Evolutionary conservation across 2,888 invertebrate species (phyloP).

Genomic region (Sclerodermus sp.): DNA sequence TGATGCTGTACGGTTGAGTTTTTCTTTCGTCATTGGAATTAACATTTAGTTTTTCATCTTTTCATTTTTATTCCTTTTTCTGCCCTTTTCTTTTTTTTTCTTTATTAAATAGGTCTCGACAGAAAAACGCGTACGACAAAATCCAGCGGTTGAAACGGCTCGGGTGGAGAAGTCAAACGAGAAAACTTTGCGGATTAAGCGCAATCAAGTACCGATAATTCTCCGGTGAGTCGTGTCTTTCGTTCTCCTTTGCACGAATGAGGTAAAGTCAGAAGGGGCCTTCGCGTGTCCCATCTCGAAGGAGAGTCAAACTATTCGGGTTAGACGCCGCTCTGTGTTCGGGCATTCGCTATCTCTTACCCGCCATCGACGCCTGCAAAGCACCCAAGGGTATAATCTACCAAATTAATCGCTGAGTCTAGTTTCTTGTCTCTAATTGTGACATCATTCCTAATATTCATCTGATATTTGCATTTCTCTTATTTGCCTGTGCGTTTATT

Average conservation of each 20-base stretch:
- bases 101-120: slow-evolving; percentile 20
- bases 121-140: slow-evolving; percentile 16
- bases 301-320: slow-evolving; percentile 20
- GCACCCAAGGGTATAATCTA: slow-evolving; percentile 23
- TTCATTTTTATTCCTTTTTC: too few relatives aligned
- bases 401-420: slow-evolving; percentile 38
- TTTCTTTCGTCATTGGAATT: too few relatives aligned
- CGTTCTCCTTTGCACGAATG: slow-evolving; percentile 8
- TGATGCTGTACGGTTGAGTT: too few relatives aligned
- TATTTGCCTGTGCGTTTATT: too few relatives aligned
- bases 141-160: slow-evolving; percentile 5
- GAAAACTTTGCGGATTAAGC: slow-evolving; percentile 37
- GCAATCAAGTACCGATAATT: slow-evolving; percentile 39
- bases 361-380: slow-evolving; percentile 15
- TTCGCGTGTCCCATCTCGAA: slow-evolving; percentile 17
- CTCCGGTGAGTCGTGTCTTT: slow-evolving; percentile 25
- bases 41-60: too few relatives aligned
- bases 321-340: slow-evolving; percentile 12
- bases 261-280: slow-evolving; percentile 8
- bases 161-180: slow-evolving; percentile 28
- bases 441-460: slow-evolving; percentile 5
- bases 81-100: slow-evolving; percentile 3
- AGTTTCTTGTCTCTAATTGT: slow-evolving; percentile 12
- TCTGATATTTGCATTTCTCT: too few relatives aligned
- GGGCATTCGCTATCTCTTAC: slow-evolving; percentile 11